These are phyloP conservation scores for Salvelinus fontinalis DNA, from an alignment of 2,113 vertebrate species.

Conservation along the genomic window DNA sequence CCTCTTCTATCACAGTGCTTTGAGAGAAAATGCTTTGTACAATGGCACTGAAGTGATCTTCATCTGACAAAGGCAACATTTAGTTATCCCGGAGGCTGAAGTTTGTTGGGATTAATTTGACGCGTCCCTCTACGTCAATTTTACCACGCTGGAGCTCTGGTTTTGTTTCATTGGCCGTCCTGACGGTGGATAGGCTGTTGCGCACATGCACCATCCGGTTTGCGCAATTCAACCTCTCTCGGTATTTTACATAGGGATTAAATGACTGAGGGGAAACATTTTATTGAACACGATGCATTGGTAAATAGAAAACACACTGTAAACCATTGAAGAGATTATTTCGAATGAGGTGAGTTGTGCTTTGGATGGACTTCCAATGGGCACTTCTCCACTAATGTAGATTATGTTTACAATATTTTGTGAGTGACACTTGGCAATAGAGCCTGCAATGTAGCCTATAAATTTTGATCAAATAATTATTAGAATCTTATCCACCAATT, in stretches of 20 bases:
- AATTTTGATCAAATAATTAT: too few species aligned
- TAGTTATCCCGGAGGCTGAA: slow-evolving; percentile 79
- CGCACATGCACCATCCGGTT: slow-evolving; percentile 65
- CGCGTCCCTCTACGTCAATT: slow-evolving; percentile 89
- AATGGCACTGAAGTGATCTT: slow-evolving; percentile 75
- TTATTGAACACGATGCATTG: slow-evolving; percentile 45
- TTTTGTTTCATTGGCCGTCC: slow-evolving; percentile 84
- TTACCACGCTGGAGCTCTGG: slow-evolving; percentile 71
- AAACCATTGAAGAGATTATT: background rate
- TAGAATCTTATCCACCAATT: too few species aligned
- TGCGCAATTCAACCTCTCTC: slow-evolving; percentile 59
- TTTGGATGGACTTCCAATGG: background rate
- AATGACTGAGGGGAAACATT: slow-evolving; percentile 51
- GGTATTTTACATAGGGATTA: slow-evolving; percentile 57
- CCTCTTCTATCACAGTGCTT: slow-evolving; percentile 53
- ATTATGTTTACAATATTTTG: too few species aligned
- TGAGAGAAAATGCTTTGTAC: slow-evolving; percentile 54
- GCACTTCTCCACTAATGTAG: too few species aligned
- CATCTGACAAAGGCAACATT: slow-evolving; percentile 81
- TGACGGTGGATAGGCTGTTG: slow-evolving; percentile 62
- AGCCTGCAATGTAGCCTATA: too few species aligned
- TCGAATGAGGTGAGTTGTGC: background rate
- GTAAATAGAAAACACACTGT: slow-evolving; percentile 5
- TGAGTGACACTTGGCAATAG: too few species aligned
- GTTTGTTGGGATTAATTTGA: slow-evolving; percentile 87